Evolutionary conservation across 2,888 invertebrate genomes (phyloP), one percentile per base, ranked within the genome.

Genomic region (Zootermopsis nevadensis): DNA sequence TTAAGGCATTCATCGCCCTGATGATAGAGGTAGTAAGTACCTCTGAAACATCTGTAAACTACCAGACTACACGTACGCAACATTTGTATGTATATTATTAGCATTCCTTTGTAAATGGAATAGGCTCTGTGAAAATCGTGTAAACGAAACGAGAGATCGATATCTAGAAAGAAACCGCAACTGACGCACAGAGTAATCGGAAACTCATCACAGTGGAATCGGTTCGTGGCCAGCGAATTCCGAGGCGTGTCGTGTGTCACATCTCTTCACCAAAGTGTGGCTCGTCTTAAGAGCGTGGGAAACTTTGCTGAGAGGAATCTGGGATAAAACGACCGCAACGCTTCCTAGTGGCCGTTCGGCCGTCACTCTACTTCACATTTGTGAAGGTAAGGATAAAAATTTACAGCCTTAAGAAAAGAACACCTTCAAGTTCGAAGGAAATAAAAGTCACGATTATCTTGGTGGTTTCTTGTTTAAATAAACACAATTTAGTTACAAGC

Each of bases 391-490:
- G 60, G 60, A 60, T n/a, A 27, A 60, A 60, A 60, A 27, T 60
- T 48, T 19, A 10, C 6, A 48, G 48, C 15, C 48, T n/a, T n/a
- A n/a, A 48, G 48, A 15, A 15, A 48, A 48, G 48, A 48, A 48
- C 19, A 4, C 19, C 48, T 60, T 60, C 60, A 60, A 60, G n/a
- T 48, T 48, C 48, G 48, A 74, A 74, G 24, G 27, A 38, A 74
- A 74, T 24, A 38, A 35, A n/a, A 74, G 74, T 74, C 74, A 74
- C 74, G 74, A 74, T 74, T 27, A 74, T 74, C 35, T 74, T 74
- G 74, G 74, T 74, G 74, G 74, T 74, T 74, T 74, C 74, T 35
- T 38, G 33, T 74, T 74, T 38, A 74, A 74, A 74, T 74, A 74
- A 74, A 74, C 38, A 74, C 35, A 74, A 74, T 74, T 74, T 74